Evolutionary conservation across 1,140 invertebrate species (phyloP), one percentile per base, ranked within the genome.

Genomic region (Neomicropteryx cornuta): DNA sequence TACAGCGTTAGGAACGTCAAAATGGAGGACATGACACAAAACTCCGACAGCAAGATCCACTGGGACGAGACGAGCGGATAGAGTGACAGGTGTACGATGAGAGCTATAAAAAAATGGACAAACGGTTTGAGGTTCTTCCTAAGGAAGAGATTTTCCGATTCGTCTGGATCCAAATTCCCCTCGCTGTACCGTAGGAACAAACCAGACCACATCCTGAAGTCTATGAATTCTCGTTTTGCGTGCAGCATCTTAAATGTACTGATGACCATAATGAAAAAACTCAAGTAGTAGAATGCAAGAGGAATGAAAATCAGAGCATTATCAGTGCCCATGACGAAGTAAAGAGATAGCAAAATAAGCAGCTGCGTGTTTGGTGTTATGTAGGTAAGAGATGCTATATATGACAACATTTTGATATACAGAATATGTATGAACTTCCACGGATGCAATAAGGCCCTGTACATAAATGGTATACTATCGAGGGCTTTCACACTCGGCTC

Each of bases 21-120:
- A 16, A 73, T 68, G 13, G 81, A 75, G 0, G 83, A 76, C 2
- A 88, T 51, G 2, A 89, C 72, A 6, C 82, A 81, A 13, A 91
- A 72, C 56, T 90, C 87, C 0, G 85, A 87, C 51, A 87, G 82
- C 0, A 83, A 82, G 3, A 86, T 76, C 73, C 82, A 85, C 30
- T 79, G 73, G 14, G 79, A 75, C 4, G 82, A 72, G 31, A 87
- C 78, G 13, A 87, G 56, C 0, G 86, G 84, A 55, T 85, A 87
- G 1, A 83, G 66, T 20, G 83, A 70, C 11, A 89, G 62, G 64
- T 87, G 83, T 0, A 80, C 48, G 2, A 87, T 67, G 5, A 90
- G 58, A 1, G 81, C 73, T 13, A 80, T 50, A 49, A 90, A 89
- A 58, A 81, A 90, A 24, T 85, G 76, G 19, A 79, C 60, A 47